Evolutionary conservation across 2,797 vertebrate genomes (phyloP), one percentile per base, ranked within the genome.

Genomic region (Emys orbicularis): DNA sequence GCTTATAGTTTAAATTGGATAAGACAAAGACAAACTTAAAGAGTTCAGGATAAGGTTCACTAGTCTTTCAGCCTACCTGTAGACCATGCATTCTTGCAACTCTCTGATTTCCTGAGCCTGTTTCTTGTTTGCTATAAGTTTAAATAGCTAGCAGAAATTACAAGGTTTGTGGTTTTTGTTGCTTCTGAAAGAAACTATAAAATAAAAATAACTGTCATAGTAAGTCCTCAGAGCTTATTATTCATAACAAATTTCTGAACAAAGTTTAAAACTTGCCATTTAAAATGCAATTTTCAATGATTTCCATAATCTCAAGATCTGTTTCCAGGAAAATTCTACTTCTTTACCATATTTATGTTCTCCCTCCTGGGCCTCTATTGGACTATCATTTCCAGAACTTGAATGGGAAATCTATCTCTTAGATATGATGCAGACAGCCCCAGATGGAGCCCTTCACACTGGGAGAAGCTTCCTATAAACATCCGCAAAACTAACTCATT

Each of bases 221-320:
- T 13, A 81, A 84, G 1, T 16, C 29, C 18, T 2, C 83, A 5
- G 2, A 15, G 76, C 57, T 18, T 34, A 12, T 52, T 41, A 91
- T 1, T 1, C 85, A 59, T 19, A 59, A 49, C 1, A 0, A 8
- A 34, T 5, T 52, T 65, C 59, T 41, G n/a, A 65, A 6, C 0
- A 68, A 88, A 90, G 37, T 27, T 18, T 65, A 31, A 90, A 72
- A 12, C 1, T 0, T 68, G 4, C 10, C 77, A 47, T 37, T 88
- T 3, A 68, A 37, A 89, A 52, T 2, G 19, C 5, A 52, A 16
- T 11, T 59, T 85, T 89, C 83, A 88, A 31, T 61, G 0, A 65
- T 79, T 76, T 76, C 4, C 21, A 53, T 81, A 21, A 91, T 59
- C 5, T 29, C 3, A 57, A 92, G 93, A 81, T 88, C 12, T 79